These are phyloP conservation scores for Chunga burmeisteri DNA, from an alignment of 2,113 vertebrate species.

Conservation along the genomic window DNA sequence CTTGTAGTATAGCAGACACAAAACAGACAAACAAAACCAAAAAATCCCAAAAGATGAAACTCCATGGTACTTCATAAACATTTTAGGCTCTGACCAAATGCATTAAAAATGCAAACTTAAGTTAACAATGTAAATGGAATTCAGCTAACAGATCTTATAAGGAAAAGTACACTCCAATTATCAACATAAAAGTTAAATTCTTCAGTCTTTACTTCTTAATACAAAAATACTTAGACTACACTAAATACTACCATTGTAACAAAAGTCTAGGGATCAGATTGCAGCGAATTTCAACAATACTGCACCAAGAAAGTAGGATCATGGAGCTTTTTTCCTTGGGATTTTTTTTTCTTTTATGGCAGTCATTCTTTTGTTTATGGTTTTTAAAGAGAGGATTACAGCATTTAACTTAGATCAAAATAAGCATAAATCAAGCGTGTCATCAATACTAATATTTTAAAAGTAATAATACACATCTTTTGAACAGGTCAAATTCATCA, in stretches of 20 bases:
- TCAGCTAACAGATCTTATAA: neutral
- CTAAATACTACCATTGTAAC: neutral
- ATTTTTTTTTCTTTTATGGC: neutral
- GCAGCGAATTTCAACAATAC: neutral
- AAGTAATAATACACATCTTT: neutral
- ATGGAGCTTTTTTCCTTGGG: neutral
- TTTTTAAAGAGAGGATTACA: conserved; percentile 17
- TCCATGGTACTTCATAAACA: neutral
- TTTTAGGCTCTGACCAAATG: neutral
- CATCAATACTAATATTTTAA: neutral
- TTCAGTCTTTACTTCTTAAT: neutral
- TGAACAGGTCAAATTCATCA: conserved; percentile 29
- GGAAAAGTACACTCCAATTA: neutral
- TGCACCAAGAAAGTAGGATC: neutral
- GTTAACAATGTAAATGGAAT: neutral
- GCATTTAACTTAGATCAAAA: conserved; percentile 20
- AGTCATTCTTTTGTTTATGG: neutral
- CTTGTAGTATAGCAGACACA: neutral
- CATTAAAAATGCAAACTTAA: neutral
- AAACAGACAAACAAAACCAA: neutral
- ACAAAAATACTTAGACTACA: neutral
- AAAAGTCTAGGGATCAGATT: neutral
- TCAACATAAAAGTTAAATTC: neutral
- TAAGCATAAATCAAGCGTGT: neutral
- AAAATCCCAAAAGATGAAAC: neutral